Conservation (phyloP, 2,888 invertebrate species). For the Ctena decussata region DNA sequence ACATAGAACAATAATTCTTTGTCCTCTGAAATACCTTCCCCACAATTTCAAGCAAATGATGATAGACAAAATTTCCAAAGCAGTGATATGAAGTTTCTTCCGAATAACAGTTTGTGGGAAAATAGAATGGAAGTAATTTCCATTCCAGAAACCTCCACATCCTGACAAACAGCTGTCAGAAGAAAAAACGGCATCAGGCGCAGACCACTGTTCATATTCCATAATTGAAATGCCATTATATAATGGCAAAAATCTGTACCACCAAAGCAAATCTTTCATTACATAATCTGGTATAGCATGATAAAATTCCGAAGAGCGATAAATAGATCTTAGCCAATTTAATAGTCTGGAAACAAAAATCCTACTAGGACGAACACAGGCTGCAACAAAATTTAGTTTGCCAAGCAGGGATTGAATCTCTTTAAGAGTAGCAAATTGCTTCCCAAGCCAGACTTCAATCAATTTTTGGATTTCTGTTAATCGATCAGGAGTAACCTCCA, state of each 20-base stretch:
- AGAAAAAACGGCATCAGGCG: not conserved
- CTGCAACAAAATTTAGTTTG: not conserved
- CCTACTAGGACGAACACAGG: not conserved
- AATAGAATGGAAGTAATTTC: not conserved
- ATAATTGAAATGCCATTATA: not conserved
- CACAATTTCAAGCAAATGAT: not conserved
- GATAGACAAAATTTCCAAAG: not conserved
- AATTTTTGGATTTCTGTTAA: not conserved
- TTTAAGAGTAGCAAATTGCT: not conserved
- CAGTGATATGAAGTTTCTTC: not conserved
- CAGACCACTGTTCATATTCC: not conserved
- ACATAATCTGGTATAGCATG: not conserved
- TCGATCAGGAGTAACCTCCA: not conserved
- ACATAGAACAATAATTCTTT: not conserved
- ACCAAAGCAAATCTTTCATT: not conserved
- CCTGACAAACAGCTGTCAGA: not conserved
- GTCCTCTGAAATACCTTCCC: not conserved
- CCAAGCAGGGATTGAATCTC: not conserved
- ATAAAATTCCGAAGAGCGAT: not conserved
- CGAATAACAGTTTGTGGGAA: too few species aligned
- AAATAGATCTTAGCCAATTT: not conserved
- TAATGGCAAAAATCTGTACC: not conserved
- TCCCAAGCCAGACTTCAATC: not conserved
- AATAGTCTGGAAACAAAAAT: not conserved
- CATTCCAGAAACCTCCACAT: not conserved